phyloP scores from a whole-genome alignment of 2,113 vertebrate species.

The Lagopus muta region DNA sequence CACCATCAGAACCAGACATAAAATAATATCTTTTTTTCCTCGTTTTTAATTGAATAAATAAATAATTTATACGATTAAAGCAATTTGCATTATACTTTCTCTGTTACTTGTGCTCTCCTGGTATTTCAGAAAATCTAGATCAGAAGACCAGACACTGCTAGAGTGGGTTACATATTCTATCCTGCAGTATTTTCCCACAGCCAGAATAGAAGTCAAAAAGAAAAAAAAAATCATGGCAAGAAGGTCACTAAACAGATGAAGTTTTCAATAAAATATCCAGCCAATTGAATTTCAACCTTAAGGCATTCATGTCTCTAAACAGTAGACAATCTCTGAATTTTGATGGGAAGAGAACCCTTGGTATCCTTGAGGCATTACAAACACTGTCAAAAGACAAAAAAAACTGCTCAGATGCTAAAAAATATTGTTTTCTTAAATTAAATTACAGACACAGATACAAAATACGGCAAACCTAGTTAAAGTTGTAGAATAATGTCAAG shows the following conservation, averaged over 20 bases:
- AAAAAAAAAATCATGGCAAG: neutral
- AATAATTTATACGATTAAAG: neutral
- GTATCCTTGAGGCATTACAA: neutral
- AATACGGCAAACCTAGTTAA: neutral
- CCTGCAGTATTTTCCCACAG: neutral
- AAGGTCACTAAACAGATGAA: neutral
- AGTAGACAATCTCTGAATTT: neutral
- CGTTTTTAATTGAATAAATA: neutral
- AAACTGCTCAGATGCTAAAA: neutral
- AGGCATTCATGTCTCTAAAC: neutral
- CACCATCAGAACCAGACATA: neutral
- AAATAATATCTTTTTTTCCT: rapidly evolving
- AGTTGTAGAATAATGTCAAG: neutral
- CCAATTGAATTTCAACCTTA: neutral
- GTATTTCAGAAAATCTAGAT: neutral
- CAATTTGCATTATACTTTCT: neutral
- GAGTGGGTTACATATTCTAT: neutral
- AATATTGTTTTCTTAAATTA: neutral
- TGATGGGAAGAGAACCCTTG: neutral
- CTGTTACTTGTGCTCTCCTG: neutral
- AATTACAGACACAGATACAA: neutral
- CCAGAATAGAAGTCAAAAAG: neutral
- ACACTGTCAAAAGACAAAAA: neutral
- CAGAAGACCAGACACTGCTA: neutral
- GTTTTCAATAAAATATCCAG: neutral